Evolutionary conservation across 2,113 vertebrate genomes (phyloP).

Genomic region (Onychostruthus taczanowskii): DNA sequence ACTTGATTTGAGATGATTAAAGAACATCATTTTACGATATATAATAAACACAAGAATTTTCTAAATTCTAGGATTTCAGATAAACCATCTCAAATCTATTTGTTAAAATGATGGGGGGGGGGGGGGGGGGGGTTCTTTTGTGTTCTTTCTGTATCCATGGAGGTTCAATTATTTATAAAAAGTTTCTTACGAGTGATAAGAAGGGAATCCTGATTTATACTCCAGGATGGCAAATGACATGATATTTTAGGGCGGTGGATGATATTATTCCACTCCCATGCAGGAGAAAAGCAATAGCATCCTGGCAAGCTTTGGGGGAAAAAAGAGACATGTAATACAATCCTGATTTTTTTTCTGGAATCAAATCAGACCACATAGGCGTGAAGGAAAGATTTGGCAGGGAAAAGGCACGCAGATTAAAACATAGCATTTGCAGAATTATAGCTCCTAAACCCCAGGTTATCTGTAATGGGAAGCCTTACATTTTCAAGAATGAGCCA

Average conservation of each 20-base stretch:
- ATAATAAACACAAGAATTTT: background rate
- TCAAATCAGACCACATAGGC: background rate
- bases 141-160: background rate
- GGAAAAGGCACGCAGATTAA: background rate
- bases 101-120: accelerated
- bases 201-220: background rate
- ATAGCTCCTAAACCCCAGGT: background rate
- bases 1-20: background rate
- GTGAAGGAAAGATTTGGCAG: background rate
- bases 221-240: background rate
- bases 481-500: background rate
- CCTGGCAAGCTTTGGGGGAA: background rate
- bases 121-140: too few species aligned
- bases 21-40: background rate
- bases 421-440: background rate
- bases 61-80: background rate
- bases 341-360: conserved; percentile 10
- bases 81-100: background rate
- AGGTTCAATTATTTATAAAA: background rate
- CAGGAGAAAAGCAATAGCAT: background rate
- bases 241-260: background rate
- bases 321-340: background rate
- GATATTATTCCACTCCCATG: background rate
- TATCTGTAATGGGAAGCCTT: background rate
- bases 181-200: background rate